Evolutionary conservation across 2,888 invertebrate genomes (phyloP).

Genomic region (Cheilosia vulpina): DNA sequence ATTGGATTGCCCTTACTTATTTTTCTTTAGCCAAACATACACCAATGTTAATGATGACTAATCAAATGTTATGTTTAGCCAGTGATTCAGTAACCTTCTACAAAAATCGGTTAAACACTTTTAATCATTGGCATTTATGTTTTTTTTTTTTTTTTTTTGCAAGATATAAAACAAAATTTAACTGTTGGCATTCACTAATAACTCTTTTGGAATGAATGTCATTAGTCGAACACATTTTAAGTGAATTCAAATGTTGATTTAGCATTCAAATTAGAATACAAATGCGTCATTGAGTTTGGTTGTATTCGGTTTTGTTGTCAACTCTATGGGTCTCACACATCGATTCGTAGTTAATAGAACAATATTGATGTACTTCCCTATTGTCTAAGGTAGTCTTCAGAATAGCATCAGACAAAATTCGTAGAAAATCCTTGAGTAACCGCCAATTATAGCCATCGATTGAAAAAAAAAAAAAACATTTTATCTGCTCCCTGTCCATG

Average conservation of each 20-base stretch:
- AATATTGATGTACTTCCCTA: too few relatives aligned
- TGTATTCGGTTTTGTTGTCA: too few relatives aligned
- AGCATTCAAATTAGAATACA: background rate
- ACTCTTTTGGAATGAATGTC: background rate
- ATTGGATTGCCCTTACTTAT: slow-evolving; percentile 28
- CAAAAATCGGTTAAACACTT: background rate
- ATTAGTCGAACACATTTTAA: too few relatives aligned
- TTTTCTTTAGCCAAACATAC: slow-evolving; percentile 9
- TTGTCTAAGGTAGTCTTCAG: too few relatives aligned
- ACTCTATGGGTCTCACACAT: too few relatives aligned
- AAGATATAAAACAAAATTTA: slow-evolving; percentile 16
- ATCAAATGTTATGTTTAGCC: slow-evolving; percentile 4
- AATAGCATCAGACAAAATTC: background rate
- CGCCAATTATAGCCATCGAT: background rate
- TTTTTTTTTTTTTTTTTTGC: background rate
- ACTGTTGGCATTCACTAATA: background rate
- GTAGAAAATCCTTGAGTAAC: background rate
- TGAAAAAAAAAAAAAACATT: slow-evolving; percentile 36
- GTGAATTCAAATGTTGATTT: background rate
- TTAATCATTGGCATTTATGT: slow-evolving; percentile 8
- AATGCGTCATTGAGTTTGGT: background rate
- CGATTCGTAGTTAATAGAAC: too few relatives aligned
- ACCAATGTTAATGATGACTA: slow-evolving; percentile 24
- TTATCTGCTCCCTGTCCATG: slow-evolving; percentile 50
- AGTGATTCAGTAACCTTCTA: slow-evolving; percentile 1